Base-by-base conservation (phyloP, 2,797 vertebrate genomes). In the Trematomus bernacchii region DNA sequence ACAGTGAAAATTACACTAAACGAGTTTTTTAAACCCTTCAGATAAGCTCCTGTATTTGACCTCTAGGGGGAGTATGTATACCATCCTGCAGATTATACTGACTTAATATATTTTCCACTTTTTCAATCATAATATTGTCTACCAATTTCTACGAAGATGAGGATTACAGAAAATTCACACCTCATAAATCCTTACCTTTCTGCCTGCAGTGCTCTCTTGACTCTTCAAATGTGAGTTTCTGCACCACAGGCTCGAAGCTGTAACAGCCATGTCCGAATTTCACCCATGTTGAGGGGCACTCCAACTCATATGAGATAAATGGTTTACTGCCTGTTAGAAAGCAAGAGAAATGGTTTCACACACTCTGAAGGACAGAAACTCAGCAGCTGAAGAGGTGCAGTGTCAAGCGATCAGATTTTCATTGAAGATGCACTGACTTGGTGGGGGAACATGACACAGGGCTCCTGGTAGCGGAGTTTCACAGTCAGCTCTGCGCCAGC, bases 231-330 rank as follows among this genome's bases (percentile, higher is more conserved):
- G 88, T 93, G 44, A 85, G 93, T 80, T 94, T 95, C 73, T 96
- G 86, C 46, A 96, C 80, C 79, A 97, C 90, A 4, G 96, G 95
- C 76, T 97, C 95, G 92, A 99, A 97, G 89, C 93, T 96, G 93
- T 99, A 99, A 91, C 98, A 99, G 90, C 94, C 95, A 62, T 72
- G 93, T 80, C 88, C 93, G 91, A 98, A 98, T 91, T 96, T 97
- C 91, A 97, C 89, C 97, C 97, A 99, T 13, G 95, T 95, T 77
- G 96, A 93, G 40, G 96, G 95, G 83, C 97, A 99, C 13, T 90
- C 82, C 40, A 90, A 80, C 77, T 95, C 96, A 33, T 92, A 79
- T 13, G 92, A 85, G 14, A 75, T 76, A 76, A 72, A 85, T 3
- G 89, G 87, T 81, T 96, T 95, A 71, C 90, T 95, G 79, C 95